Conservation (phyloP, 92 coral and sea anemone species). For the Bergia sp. region DNA sequence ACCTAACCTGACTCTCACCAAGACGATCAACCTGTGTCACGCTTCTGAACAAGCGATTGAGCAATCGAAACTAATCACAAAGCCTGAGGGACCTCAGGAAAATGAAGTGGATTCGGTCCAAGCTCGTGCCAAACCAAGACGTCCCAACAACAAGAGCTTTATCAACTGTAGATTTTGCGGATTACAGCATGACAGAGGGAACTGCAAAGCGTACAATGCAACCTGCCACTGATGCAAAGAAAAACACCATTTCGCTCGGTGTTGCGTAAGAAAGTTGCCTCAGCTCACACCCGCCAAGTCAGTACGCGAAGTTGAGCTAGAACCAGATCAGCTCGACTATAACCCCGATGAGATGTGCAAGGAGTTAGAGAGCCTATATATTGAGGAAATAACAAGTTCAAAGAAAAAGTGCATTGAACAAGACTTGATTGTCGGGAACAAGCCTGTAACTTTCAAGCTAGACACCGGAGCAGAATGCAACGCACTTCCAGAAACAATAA, state of each 20-base stretch:
- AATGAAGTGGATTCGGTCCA: constrained; percentile 24
- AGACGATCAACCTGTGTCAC: constrained; percentile 43
- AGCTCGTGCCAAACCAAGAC: not conserved
- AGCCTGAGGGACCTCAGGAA: constrained; percentile 2
- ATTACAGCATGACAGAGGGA: constrained; percentile 27
- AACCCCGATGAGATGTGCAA: not conserved
- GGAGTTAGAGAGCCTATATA: constrained; percentile 1
- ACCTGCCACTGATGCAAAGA: constrained; percentile 49
- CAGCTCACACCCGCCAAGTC: constrained; percentile 3
- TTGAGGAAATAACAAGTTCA: constrained; percentile 8
- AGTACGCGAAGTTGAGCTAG: constrained; percentile 1
- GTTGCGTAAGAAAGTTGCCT: constrained; percentile 29
- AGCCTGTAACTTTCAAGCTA: not conserved
- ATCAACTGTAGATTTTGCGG: constrained; percentile 62
- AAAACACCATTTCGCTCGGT: constrained; percentile 55
- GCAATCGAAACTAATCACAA: constrained; percentile 50
- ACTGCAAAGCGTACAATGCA: constrained; percentile 39
- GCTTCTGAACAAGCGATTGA: constrained; percentile 48
- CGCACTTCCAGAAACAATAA: not conserved
- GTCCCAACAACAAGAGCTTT: constrained; percentile 12
- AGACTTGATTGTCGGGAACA: constrained; percentile 7
- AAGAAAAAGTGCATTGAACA: constrained; percentile 26
- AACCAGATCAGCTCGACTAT: constrained; percentile 5
- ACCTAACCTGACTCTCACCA: constrained; percentile 51
- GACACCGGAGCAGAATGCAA: constrained; percentile 9